Evolutionary conservation across 2,113 vertebrate species (phyloP), one percentile per base, ranked within the genome.

Genomic region (Gambusia affinis): DNA sequence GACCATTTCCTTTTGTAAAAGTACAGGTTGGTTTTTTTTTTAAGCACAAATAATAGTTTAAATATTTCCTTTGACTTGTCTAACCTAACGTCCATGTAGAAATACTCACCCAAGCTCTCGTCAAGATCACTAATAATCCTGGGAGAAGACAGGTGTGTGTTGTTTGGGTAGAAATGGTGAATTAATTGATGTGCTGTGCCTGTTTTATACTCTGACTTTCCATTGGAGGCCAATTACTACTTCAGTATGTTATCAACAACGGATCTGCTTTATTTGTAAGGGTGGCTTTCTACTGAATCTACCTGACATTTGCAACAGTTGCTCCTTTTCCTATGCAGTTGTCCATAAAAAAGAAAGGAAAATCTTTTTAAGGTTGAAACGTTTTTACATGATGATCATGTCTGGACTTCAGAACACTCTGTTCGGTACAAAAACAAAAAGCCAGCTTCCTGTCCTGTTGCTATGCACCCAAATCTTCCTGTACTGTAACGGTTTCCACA

Each of bases 381-480:
- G 62, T 87, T 91, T 91, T 85, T 85, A 85, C 61, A 72, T 14
- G 51, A 65, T 75, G 7, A 37, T 84, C 57, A 67, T 70, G 28
- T 85, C 80, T 70, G 60, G 67, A 72, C 30, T 68, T 62, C 30
- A 76, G 30, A 57, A 76, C 69, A 85, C 78, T 39, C 72, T 91
- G 76, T 74, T 83, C 47, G 88, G 73, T 81, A 83, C 80, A 83
- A 79, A 78, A 15, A 63, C 31, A 84, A 57, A 57, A 64, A 78
- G 64, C 35, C 76, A 75, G 82, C 81, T 86, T 88, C 84, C 19
- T 44, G 65, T 81, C 81, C 44, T 78, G 70, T 84, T 85, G 84
- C 89, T 94, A 94, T 94, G 92, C 92, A 94, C 84, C 87, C 89
- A 81, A 42, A 86, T 68, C 73, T 89, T 83, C 88, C 81, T 89